These are phyloP conservation scores for Limanda limanda DNA, from an alignment of 2,113 vertebrate genomes.

Conservation along the genomic window DNA sequence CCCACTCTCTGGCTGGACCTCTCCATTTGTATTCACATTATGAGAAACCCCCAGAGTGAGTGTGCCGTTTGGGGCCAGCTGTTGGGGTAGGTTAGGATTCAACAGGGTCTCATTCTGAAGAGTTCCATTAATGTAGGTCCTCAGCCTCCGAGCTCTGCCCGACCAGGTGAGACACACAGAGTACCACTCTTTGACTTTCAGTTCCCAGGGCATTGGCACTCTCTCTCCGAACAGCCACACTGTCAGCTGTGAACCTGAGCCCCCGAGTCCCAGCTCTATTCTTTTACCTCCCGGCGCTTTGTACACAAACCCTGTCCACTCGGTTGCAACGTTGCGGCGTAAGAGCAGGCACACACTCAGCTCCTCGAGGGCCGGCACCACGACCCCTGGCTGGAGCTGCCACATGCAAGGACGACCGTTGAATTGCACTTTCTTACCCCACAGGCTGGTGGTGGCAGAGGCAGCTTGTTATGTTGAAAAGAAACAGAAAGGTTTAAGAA, in stretches of 20 bases:
- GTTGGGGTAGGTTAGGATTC: not conserved
- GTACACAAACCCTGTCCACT: slow-evolving; percentile 88
- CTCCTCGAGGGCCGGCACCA: slow-evolving; percentile 79
- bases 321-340: not conserved
- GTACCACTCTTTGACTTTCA: slow-evolving; percentile 77
- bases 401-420: slow-evolving; percentile 52
- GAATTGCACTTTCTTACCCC: slow-evolving; percentile 81
- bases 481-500: not conserved
- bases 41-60: slow-evolving; percentile 85
- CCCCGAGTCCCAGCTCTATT: slow-evolving; percentile 81
- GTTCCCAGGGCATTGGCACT: slow-evolving; percentile 12
- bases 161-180: slow-evolving; percentile 86
- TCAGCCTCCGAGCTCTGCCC: slow-evolving; percentile 53
- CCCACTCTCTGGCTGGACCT: slow-evolving; percentile 22
- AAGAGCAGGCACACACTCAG: slow-evolving; percentile 84
- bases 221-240: slow-evolving; percentile 79
- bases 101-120: not conserved
- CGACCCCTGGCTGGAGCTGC: slow-evolving; percentile 59
- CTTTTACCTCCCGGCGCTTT: slow-evolving; percentile 38
- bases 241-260: slow-evolving; percentile 54
- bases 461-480: slow-evolving; percentile 24
- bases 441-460: slow-evolving; percentile 66
- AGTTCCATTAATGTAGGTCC: slow-evolving; percentile 78
- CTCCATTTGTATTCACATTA: slow-evolving; percentile 37
- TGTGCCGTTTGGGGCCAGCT: slow-evolving; percentile 77